Conservation (phyloP, 2,888 invertebrate genomes). For the Oscheius sp. region DNA sequence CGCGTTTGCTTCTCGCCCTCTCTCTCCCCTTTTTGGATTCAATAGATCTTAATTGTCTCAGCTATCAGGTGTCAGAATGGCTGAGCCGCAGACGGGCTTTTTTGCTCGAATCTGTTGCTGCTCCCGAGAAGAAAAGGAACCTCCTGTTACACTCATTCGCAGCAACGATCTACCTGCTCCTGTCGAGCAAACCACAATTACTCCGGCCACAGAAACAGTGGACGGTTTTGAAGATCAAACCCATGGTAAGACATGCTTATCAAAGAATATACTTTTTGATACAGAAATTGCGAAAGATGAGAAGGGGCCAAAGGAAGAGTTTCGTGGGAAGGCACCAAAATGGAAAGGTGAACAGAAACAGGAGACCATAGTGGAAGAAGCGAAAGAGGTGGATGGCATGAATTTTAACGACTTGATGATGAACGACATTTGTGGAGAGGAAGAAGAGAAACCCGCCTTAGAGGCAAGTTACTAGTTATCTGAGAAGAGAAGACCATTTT, state of each 20-base stretch:
- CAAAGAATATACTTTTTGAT: background rate
- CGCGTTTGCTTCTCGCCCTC: background rate
- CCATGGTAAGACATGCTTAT: background rate
- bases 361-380: background rate
- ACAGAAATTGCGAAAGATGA: constrained; percentile 17
- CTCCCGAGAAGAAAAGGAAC: constrained; percentile 22
- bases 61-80: constrained; percentile 29
- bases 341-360: constrained; percentile 17
- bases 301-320: constrained; percentile 1
- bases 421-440: constrained; percentile 28
- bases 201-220: constrained; percentile 31
- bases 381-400: constrained; percentile 16
- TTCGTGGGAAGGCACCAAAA: constrained; percentile 15
- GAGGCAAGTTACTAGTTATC: constrained; percentile 9
- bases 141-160: constrained; percentile 25
- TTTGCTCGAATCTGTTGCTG: constrained; percentile 34
- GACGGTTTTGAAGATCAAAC: constrained; percentile 24
- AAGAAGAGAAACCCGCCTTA: constrained; percentile 21
- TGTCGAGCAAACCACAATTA: constrained; percentile 4
- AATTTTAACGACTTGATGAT: constrained; percentile 35
- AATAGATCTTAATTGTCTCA: constrained; percentile 4
- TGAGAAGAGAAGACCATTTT: background rate
- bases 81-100: constrained; percentile 14
- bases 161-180: constrained; percentile 3
- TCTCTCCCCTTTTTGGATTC: constrained; percentile 2